Base-by-base conservation (phyloP, 2,113 vertebrate species). In the Vidua macroura region DNA sequence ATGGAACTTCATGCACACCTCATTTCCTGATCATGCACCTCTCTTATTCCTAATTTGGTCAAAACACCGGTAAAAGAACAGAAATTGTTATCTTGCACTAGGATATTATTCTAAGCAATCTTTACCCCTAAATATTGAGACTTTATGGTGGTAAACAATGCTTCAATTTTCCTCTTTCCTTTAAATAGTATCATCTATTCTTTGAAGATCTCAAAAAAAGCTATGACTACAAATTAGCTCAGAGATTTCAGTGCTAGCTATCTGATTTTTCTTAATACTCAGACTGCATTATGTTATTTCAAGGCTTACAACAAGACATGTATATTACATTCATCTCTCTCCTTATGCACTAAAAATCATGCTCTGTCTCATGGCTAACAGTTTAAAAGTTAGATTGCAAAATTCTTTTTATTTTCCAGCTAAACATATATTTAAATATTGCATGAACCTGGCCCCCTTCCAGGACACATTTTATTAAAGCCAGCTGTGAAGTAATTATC, bases 401-500 rank as follows among this genome's bases (percentile, higher is more conserved):
- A 91, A 64, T 39, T 63, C 10, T 35, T 70, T 87, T 85, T 91
- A 67, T 84, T 91, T 84, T 85, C 23, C 33, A 80, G 21, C n/a
- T 51, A 91, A 89, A n/a, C 33, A 73, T 48, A 16, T 63, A 77
- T 83, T 78, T 93, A 95, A 94, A 93, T 80, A 81, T 83, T 75
- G 28, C 44, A 86, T 63, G 19, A 95, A 83, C 7, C 39, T 88
- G 63, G 33, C 37, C 62, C 8, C 15, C 30, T 92, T 85, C 52
- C 77, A 95, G 56, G 9, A 52, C 22, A 74, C 6, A 20, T 90
- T 85, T 94, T 94, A 94, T 92, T 85, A 77, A 92, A 89, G 48
- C 69, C 62, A 93, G 58, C 77, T 91, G 86, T 82, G 83, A 89
- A 86, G 53, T 84, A 92, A 93, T 91, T 95, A 79, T 33, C 87